Evolutionary conservation across 2,113 vertebrate genomes (phyloP).

Genomic region (Limnothrissa miodon): DNA sequence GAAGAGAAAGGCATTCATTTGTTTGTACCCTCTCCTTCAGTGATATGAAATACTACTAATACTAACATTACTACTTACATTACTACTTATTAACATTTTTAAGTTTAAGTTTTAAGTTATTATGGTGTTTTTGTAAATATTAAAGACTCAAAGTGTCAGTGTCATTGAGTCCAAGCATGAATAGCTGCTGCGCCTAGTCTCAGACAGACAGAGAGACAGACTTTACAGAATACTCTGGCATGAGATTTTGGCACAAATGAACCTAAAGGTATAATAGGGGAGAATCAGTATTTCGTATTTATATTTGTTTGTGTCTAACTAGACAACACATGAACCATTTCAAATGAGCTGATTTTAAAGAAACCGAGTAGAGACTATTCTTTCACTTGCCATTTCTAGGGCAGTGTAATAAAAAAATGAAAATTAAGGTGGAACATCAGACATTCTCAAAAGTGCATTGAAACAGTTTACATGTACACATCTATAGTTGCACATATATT

Average conservation of each 20-base stretch:
- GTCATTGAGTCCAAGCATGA: not conserved
- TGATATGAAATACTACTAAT: not conserved
- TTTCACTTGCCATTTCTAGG: too few species aligned
- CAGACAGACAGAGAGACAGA: not conserved
- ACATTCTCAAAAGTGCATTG: too few species aligned
- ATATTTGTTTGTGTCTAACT: not conserved
- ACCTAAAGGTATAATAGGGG: not conserved
- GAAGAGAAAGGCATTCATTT: slow-evolving; percentile 42
- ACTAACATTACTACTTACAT: too few species aligned
- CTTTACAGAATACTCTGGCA: not conserved
- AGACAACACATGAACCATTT: too few species aligned
- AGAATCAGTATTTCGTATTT: not conserved
- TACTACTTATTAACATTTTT: too few species aligned
- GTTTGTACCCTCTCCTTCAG: slow-evolving; percentile 3
- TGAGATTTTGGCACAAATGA: not conserved
- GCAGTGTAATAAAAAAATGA: too few species aligned
- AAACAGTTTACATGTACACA: too few species aligned
- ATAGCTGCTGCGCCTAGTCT: not conserved
- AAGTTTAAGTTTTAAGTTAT: not conserved
- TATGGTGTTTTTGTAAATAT: not conserved
- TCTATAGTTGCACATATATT: not conserved
- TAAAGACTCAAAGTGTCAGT: not conserved
- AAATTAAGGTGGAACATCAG: too few species aligned
- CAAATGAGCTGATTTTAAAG: too few species aligned
- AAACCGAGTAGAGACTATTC: too few species aligned